Conservation (phyloP, 2,888 invertebrate species). For the Pyrrhosoma nymphula region DNA sequence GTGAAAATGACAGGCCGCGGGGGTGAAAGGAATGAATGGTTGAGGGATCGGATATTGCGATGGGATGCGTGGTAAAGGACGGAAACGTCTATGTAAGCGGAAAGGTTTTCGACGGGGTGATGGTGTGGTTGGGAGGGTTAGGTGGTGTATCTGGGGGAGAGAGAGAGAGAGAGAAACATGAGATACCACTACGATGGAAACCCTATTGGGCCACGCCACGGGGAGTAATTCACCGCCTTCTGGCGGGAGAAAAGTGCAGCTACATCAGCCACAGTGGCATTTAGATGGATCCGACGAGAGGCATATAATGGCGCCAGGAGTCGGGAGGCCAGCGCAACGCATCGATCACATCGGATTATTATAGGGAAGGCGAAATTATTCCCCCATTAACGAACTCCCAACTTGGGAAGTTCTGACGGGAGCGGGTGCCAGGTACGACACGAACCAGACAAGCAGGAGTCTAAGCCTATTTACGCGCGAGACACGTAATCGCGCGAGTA, state of each 20-base stretch:
- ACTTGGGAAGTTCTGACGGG: background rate
- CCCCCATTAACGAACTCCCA: background rate
- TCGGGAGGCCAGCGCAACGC: background rate
- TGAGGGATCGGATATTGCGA: background rate
- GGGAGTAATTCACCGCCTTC: background rate
- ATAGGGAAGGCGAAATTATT: background rate
- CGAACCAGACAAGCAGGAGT: background rate
- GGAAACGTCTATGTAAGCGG: background rate
- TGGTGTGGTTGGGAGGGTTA: background rate
- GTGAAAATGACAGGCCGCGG: background rate
- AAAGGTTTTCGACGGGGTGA: background rate
- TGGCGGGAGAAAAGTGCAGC: background rate
- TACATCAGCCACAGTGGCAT: background rate
- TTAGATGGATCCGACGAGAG: background rate
- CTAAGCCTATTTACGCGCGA: background rate
- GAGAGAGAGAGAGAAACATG: background rate
- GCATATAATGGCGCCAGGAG: background rate
- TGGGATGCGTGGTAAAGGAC: background rate
- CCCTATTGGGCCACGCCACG: background rate
- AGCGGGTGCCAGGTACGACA: background rate
- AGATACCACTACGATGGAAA: background rate
- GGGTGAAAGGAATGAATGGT: background rate
- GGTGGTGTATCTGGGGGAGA: no score
- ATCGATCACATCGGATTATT: background rate
- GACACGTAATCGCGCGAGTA: background rate